Evolutionary conservation across 2,888 invertebrate species (phyloP).

Genomic region (Teinopalpus imperialis): DNA sequence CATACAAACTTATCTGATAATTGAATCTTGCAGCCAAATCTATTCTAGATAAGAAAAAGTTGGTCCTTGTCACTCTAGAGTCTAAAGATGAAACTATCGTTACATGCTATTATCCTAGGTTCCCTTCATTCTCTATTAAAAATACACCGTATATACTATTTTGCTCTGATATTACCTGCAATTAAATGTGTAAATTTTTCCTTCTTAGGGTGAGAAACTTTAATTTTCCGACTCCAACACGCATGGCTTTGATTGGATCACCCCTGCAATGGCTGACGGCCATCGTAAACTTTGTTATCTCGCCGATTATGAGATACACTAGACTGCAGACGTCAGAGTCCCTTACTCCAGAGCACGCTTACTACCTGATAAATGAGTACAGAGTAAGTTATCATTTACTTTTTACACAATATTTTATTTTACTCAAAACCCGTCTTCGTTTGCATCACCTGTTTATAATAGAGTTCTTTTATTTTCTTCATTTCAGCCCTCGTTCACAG

Average conservation of each 20-base stretch:
- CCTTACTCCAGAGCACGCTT: slow-evolving; percentile 50
- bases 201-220: slow-evolving; percentile 44
- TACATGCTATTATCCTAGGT: no score
- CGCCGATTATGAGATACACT: slow-evolving; percentile 52
- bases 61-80: no score
- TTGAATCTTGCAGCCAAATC: no score
- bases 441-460: neutral
- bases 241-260: slow-evolving; percentile 48
- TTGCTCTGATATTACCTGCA: no score
- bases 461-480: slow-evolving; percentile 14
- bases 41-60: no score
- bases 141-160: no score
- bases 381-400: slow-evolving; percentile 41
- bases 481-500: slow-evolving; percentile 52
- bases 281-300: slow-evolving; percentile 47
- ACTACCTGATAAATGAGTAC: slow-evolving; percentile 60
- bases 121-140: no score
- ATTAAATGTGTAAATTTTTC: no score
- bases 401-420: no score
- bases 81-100: no score
- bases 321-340: slow-evolving; percentile 53
- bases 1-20: no score
- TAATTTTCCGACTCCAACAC: slow-evolving; percentile 58
- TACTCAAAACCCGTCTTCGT: no score
- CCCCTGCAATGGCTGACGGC: slow-evolving; percentile 70